A percentile compares a stretch with the other conserved stretches of the same genome.
Evolutionary conservation across 2,113 vertebrate genomes (phyloP).

Genomic region (rabbit (Oryctolagus cuniculus)): mOryCun1.1 NC_091435.1:123183001-123183500

Average conservation of each 20-base stretch:
- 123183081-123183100: not conserved
- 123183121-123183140: not conserved
- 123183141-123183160: not conserved
- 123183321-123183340: not conserved
- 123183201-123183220: not conserved
- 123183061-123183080: not conserved
- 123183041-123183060: not conserved
- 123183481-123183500: not conserved
- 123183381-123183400: not conserved
- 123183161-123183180: not conserved
- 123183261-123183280: not conserved
- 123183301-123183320: not conserved
- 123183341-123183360: not conserved
- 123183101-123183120: not conserved
- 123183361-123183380: not conserved
- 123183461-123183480: not conserved
- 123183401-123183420: not conserved
- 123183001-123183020: not conserved
- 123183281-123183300: conserved; percentile 24
- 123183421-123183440: not conserved
- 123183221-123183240: not conserved
- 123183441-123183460: not conserved
- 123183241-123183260: conserved; percentile 15
- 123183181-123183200: not conserved
- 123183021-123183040: not conserved